Evolutionary conservation across 2,113 vertebrate genomes (phyloP), one percentile per base, ranked within the genome.

Genomic region (Mesembrinibis cayennensis): DNA sequence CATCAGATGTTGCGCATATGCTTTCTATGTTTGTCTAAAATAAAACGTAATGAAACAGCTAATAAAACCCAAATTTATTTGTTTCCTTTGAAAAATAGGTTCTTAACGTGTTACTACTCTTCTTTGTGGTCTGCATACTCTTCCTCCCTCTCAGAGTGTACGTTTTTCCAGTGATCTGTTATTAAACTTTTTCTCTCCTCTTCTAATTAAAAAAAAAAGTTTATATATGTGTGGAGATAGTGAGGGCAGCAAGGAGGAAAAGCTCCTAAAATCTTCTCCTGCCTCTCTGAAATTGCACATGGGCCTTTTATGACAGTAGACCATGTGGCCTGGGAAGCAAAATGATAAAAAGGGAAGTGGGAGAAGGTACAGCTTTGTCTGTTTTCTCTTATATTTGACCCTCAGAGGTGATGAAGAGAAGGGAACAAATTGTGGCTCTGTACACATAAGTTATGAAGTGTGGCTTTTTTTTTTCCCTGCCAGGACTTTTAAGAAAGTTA

Each of bases 1-100:
- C 89, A 95, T 98, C 96, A 97, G 95, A 97, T 97, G 95, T 93
- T 97, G 86, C 80, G 69, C 97, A 97, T 97, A 95, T 97, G 97
- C 95, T 98, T 97, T 96, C 83, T 93, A 93, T 98, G 94, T 97
- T 98, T 97, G 93, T 98, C 97, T 96, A 95, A 98, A 98, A 96
- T 96, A 97, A 98, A 98, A 97, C 36, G 53, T 98, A 98, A 98
- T 98, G 98, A 98, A 98, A 98, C 97, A 98, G 98, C 98, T 98
- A 98, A 98, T 98, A 98, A 98, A 98, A 69, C 69, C 78, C 87
- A 85, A 55, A 89, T 98, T 98, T 97, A 96, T 97, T 98, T 97
- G 90, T 98, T 97, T 97, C 94, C 89, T 96, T 92, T 97, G 92
- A 97, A 91, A 96, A 98, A 70, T 77, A 97, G 96, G 62, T 95